phyloP scores from a whole-genome alignment of 2,113 vertebrate genomes.

The Leptocoma aspasia region DNA sequence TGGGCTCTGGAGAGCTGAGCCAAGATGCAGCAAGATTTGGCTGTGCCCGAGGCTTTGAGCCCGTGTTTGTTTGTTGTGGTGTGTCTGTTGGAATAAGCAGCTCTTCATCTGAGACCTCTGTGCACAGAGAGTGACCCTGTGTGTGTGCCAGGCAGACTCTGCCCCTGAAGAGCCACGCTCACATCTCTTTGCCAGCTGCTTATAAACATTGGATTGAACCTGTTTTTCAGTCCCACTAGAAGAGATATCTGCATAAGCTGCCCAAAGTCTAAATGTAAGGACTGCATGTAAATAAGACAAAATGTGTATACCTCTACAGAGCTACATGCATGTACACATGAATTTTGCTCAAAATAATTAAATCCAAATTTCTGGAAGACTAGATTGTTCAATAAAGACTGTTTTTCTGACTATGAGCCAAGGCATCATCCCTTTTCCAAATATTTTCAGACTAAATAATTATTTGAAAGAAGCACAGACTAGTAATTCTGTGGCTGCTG shows the following conservation, averaged over 20 bases:
- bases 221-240: not conserved
- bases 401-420: not conserved
- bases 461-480: not conserved
- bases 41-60: constrained; percentile 12
- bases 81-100: not conserved
- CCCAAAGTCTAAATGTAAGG: not conserved
- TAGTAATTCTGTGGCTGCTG: not conserved
- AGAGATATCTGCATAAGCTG: not conserved
- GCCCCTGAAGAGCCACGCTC: not conserved
- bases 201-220: not conserved
- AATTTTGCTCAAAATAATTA: not conserved
- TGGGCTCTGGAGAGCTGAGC: not conserved
- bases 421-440: not conserved
- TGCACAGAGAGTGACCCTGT: not conserved
- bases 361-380: not conserved
- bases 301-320: not conserved
- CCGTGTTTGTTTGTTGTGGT: not conserved
- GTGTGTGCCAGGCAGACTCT: not conserved
- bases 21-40: not conserved
- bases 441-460: not conserved
- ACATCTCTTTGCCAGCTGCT: not conserved
- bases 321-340: not conserved
- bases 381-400: not conserved
- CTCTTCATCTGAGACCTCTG: not conserved
- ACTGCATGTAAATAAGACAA: not conserved